Conservation (phyloP, 2,888 invertebrate species). For the Cantharis flavilabris region DNA sequence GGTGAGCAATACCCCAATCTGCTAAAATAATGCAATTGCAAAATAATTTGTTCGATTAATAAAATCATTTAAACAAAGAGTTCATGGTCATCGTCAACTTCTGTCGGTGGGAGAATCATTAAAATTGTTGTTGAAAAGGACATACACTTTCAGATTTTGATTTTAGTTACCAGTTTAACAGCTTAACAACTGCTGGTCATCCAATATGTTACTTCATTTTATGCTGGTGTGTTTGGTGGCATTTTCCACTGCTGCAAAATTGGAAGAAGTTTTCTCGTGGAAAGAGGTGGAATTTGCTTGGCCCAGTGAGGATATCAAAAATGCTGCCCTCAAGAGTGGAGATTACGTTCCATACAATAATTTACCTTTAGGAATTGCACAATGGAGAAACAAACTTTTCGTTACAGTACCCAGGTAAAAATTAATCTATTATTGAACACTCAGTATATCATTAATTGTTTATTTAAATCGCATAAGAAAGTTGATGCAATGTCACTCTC, state of each 20-base stretch:
- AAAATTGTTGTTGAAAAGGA: slow-evolving; percentile 1
- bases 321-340: slow-evolving; percentile 64
- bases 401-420: slow-evolving; percentile 68
- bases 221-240: background rate
- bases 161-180: slow-evolving; percentile 14
- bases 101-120: background rate
- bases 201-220: slow-evolving; percentile 7
- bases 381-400: slow-evolving; percentile 73
- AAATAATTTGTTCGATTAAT: background rate
- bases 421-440: background rate
- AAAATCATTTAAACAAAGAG: background rate
- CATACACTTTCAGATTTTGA: slow-evolving; percentile 10
- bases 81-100: background rate
- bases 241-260: slow-evolving; percentile 56
- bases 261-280: slow-evolving; percentile 72
- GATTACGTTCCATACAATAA: slow-evolving; percentile 69
- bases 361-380: slow-evolving; percentile 71
- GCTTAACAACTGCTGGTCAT: background rate
- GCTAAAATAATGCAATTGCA: background rate
- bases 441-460: background rate
- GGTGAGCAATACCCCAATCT: background rate
- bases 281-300: slow-evolving; percentile 70
- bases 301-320: slow-evolving; percentile 64
- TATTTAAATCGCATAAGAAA: background rate
- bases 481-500: background rate